These are phyloP conservation scores for Hiodon tergisus DNA, from an alignment of 2,113 vertebrate species.

Conservation along the genomic window DNA sequence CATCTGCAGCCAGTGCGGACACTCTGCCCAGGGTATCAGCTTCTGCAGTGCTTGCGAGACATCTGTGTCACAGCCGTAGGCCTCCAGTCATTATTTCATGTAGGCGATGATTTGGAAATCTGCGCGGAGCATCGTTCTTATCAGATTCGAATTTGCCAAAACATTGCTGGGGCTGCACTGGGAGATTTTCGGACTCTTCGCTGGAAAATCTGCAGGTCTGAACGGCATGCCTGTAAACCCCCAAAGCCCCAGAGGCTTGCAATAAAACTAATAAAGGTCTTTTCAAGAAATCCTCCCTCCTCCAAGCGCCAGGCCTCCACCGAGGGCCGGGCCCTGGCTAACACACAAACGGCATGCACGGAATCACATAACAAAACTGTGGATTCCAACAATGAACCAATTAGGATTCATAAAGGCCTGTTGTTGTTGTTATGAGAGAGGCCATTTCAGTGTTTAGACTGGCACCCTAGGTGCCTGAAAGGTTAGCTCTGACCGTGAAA, in stretches of 20 bases:
- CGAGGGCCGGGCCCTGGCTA: constrained; percentile 31
- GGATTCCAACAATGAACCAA: constrained; percentile 27
- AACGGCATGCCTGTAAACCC: constrained; percentile 51
- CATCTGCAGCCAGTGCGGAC: too few relatives aligned
- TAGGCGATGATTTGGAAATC: neutral
- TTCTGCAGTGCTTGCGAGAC: too few relatives aligned
- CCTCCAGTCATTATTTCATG: too few relatives aligned
- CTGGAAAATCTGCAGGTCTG: constrained; percentile 52
- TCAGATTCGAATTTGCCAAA: constrained; percentile 36
- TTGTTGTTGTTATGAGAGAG: neutral
- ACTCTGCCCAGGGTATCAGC: too few relatives aligned
- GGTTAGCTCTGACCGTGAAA: neutral
- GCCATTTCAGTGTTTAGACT: neutral
- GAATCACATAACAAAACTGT: constrained; percentile 35
- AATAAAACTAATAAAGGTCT: constrained; percentile 59
- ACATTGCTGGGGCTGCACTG: constrained; percentile 26
- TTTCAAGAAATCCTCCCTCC: constrained; percentile 52
- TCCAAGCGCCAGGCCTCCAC: constrained; percentile 30
- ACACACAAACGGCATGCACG: constrained; percentile 33
- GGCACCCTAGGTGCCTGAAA: neutral
- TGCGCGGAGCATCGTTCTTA: constrained; percentile 23
- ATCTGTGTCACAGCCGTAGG: too few relatives aligned
- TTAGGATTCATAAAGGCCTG: neutral
- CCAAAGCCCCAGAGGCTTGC: constrained; percentile 52
- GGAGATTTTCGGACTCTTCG: constrained; percentile 41